Evolutionary conservation across 1,140 invertebrate species (phyloP).

Genomic region (Drosophila lini): DNA sequence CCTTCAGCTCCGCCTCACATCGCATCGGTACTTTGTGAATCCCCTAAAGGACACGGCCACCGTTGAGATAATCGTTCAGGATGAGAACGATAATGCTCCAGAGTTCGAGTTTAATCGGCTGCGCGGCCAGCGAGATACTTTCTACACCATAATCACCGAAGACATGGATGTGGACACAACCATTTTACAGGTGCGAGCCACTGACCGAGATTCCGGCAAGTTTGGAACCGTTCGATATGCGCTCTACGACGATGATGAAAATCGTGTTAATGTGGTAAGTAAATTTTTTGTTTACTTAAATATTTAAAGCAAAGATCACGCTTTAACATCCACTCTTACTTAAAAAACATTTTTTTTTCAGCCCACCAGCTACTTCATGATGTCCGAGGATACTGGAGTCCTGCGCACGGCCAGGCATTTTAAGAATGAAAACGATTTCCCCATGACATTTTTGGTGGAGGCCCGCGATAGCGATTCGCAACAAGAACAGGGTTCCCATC

Average conservation of each 20-base stretch:
- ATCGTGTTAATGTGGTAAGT: slow-evolving; percentile 85
- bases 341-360: slow-evolving; percentile 12
- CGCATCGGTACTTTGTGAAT: slow-evolving; percentile 91
- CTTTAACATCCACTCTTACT: not conserved
- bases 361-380: slow-evolving; percentile 87
- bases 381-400: slow-evolving; percentile 90
- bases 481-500: slow-evolving; percentile 73
- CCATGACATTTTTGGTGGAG: slow-evolving; percentile 90
- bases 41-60: slow-evolving; percentile 89
- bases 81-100: slow-evolving; percentile 95
- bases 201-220: slow-evolving; percentile 92
- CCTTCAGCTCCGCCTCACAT: slow-evolving; percentile 90
- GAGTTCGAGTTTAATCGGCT: slow-evolving; percentile 90
- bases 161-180: slow-evolving; percentile 89
- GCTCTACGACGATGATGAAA: slow-evolving; percentile 82
- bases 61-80: slow-evolving; percentile 92
- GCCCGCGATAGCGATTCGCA: slow-evolving; percentile 84
- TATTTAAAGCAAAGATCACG: not conserved
- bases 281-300: slow-evolving; percentile 21
- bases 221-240: slow-evolving; percentile 91
- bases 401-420: slow-evolving; percentile 90
- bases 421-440: slow-evolving; percentile 88
- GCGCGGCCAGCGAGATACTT: slow-evolving; percentile 85
- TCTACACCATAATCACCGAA: slow-evolving; percentile 89
- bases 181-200: slow-evolving; percentile 90